phyloP scores from a whole-genome alignment of 2,888 invertebrate species.

The Rhingia campestris region DNA sequence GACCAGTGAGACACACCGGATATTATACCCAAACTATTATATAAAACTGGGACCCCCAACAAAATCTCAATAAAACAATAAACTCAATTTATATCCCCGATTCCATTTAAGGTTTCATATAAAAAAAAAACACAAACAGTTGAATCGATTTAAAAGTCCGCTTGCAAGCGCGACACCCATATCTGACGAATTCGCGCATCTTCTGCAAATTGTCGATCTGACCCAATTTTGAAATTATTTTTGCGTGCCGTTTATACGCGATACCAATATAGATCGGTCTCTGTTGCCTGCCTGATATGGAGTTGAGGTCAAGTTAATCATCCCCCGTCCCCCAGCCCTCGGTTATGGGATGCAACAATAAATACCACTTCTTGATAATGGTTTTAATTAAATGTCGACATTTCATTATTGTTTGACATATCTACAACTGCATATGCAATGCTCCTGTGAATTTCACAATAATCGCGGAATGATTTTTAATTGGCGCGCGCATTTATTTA shows the following conservation, averaged over 20 bases:
- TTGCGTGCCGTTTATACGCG: not conserved
- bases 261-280: not conserved
- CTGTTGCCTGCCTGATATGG: slow-evolving; percentile 31
- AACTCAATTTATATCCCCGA: too few species aligned
- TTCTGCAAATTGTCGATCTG: slow-evolving; percentile 25
- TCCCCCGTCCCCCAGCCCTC: slow-evolving; percentile 5
- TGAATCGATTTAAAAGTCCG: not conserved
- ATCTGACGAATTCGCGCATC: not conserved
- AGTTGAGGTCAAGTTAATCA: slow-evolving; percentile 65
- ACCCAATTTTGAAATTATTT: slow-evolving; percentile 17
- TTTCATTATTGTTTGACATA: slow-evolving; percentile 14
- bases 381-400: slow-evolving; percentile 59
- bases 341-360: slow-evolving; percentile 19
- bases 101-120: too few species aligned
- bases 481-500: slow-evolving; percentile 32
- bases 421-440: not conserved
- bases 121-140: too few species aligned
- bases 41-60: too few species aligned
- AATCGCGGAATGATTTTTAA: slow-evolving; percentile 24
- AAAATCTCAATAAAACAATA: too few species aligned
- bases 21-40: too few species aligned
- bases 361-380: slow-evolving; percentile 51
- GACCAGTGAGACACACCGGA: too few species aligned
- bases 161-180: not conserved
- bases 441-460: slow-evolving; percentile 15